Evolutionary conservation across 2,113 vertebrate species (phyloP), one percentile per base, ranked within the genome.

Genomic region (Oncorhynchus mykiss): DNA sequence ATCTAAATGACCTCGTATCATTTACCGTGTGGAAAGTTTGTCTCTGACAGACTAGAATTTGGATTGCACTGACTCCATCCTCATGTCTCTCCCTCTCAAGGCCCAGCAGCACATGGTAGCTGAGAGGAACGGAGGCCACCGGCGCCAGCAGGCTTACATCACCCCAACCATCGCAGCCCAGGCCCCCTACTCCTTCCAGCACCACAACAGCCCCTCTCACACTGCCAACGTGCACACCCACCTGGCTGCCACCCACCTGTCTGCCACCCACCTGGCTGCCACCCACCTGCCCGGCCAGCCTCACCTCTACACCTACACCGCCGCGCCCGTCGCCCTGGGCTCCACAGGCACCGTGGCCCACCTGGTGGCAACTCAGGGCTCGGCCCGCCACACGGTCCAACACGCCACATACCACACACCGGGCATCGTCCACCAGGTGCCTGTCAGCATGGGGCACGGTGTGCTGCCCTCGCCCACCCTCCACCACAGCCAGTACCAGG

Each of bases 131-230:
- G 95, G 94, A 81, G 95, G 91, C 82, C 97, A 97, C 85, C 94
- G 97, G 68, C 93, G 97, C 74, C 98, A 99, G 86, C 98, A 99
- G 88, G 98, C 97, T 84, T 99, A 98, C 93, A 97, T 99, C 92
- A 90, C 98, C 24, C 97, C 98, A 72, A 98, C 96, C 54, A 96
- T 99, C 86, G 84, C 97, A 48, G 93, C 96, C 77, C 97, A 98
- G 91, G 95, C 96, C 24, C 96, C 96, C 0, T 99, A 97, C 88
- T 95, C 96, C 85, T 99, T 99, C 92, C 97, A 97, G 51, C 96
- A 97, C 86, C 96, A 97, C 86, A 96, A 93, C 84, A 97, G 96
- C 85, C 96, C 97, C 77, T 94, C 95, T 85, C 98, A 99, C 3
- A 91, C 95, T 3, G 91, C 94, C 3, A 93, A 94, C 1, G 93